phyloP scores from a whole-genome alignment of 1,140 invertebrate genomes.

The Drusus annulatus region DNA sequence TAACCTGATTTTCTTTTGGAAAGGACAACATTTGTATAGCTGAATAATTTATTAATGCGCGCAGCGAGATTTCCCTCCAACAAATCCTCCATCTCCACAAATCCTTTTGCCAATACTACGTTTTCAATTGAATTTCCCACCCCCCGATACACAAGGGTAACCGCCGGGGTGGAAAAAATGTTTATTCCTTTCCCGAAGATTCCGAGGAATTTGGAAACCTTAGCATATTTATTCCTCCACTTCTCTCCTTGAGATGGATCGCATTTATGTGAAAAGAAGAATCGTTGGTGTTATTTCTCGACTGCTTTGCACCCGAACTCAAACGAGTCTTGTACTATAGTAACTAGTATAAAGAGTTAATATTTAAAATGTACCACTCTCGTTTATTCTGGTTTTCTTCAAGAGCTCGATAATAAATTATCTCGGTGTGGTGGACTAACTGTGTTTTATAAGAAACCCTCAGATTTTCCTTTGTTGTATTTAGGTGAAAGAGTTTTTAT shows the following conservation, averaged over 20 bases:
- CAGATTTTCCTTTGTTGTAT: too few relatives aligned
- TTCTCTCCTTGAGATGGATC: neutral
- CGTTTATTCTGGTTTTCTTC: too few relatives aligned
- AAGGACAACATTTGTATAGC: constrained; percentile 27
- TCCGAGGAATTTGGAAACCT: constrained; percentile 19
- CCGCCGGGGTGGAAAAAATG: constrained; percentile 25
- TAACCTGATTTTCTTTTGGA: constrained; percentile 14
- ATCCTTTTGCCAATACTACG: constrained; percentile 22
- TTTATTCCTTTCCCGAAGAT: constrained; percentile 32
- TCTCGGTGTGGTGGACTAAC: too few relatives aligned
- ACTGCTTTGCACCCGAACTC: constrained; percentile 10
- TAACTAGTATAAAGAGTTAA: too few relatives aligned
- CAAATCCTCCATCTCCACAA: neutral
- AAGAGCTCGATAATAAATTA: too few relatives aligned
- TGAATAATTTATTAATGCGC: constrained; percentile 33
- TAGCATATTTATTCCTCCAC: constrained; percentile 24
- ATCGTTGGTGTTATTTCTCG: constrained; percentile 3
- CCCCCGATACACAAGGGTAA: constrained; percentile 20
- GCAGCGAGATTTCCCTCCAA: constrained; percentile 25
- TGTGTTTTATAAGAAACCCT: too few relatives aligned
- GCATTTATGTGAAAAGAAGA: constrained; percentile 21
- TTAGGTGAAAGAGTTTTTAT: too few relatives aligned
- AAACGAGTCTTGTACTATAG: neutral
- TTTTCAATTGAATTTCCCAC: constrained; percentile 30
- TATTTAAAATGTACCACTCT: too few relatives aligned